These are phyloP conservation scores for Caranx melampygus DNA, from an alignment of 2,113 vertebrate species.

Conservation along the genomic window DNA sequence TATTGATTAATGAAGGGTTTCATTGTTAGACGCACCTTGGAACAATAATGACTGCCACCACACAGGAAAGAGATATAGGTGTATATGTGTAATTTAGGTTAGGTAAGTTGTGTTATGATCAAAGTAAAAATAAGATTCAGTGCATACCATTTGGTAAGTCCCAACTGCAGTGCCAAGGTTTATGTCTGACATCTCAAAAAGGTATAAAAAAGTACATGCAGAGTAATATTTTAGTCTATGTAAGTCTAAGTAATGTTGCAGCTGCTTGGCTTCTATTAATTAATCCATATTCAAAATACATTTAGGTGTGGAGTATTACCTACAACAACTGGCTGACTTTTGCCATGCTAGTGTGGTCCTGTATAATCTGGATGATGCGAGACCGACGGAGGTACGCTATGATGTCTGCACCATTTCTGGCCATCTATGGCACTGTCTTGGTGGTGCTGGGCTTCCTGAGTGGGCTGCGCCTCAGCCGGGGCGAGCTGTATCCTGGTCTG, in stretches of 20 bases:
- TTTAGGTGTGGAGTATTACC: slow-evolving; percentile 84
- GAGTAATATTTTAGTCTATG: too few species aligned
- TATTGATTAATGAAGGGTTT: not conserved
- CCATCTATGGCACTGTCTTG: slow-evolving; percentile 84
- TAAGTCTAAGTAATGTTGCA: too few species aligned
- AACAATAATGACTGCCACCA: not conserved
- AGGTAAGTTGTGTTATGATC: not conserved
- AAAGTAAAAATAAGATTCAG: not conserved
- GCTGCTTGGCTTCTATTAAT: too few species aligned
- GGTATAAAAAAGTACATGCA: too few species aligned
- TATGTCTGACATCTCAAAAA: too few species aligned
- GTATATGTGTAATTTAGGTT: not conserved
- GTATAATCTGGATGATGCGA: slow-evolving; percentile 82
- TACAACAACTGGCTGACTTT: slow-evolving; percentile 85
- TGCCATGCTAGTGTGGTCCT: slow-evolving; percentile 86
- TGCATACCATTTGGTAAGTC: too few species aligned
- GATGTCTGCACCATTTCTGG: slow-evolving; percentile 88
- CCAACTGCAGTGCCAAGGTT: too few species aligned
- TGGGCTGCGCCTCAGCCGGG: slow-evolving; percentile 81
- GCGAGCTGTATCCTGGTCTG: slow-evolving; percentile 81
- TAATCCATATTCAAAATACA: not conserved
- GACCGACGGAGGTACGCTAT: slow-evolving; percentile 84
- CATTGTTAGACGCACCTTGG: not conserved
- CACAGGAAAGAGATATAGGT: not conserved
- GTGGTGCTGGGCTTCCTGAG: slow-evolving; percentile 81